Evolutionary conservation across 2,113 vertebrate species (phyloP).

Genomic region (Halcyon malimbica): DNA sequence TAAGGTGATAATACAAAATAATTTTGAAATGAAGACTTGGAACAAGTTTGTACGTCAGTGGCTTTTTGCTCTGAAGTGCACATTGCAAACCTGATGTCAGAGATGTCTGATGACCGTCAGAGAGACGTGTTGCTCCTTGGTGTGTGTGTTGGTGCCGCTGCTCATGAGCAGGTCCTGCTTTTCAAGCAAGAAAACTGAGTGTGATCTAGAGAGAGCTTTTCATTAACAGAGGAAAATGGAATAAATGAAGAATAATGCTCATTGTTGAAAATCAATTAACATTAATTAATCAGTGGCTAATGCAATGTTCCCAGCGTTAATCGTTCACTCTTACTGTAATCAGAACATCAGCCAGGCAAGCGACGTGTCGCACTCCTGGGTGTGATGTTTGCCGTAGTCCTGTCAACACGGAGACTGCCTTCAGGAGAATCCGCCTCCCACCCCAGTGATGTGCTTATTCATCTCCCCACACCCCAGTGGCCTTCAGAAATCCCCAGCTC

Average conservation of each 20-base stretch:
- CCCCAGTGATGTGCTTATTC: fast-evolving
- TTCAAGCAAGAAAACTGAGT: background rate
- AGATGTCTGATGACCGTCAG: background rate
- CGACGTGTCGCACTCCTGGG: fast-evolving
- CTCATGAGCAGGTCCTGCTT: background rate
- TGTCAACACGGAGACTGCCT: fast-evolving
- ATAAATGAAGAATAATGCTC: constrained; percentile 12
- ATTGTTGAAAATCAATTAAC: constrained; percentile 13
- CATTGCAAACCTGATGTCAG: background rate
- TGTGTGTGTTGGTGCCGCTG: background rate
- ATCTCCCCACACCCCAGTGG: fast-evolving
- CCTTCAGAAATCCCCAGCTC: background rate
- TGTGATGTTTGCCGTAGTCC: background rate
- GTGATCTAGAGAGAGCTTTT: background rate
- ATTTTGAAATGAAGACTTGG: background rate
- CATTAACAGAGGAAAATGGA: background rate
- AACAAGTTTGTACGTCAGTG: background rate
- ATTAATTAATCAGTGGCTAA: constrained; percentile 32
- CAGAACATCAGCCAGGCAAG: background rate
- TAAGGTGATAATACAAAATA: fast-evolving
- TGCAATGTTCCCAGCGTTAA: background rate
- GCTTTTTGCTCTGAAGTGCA: background rate
- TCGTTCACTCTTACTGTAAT: background rate
- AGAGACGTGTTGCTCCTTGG: background rate
- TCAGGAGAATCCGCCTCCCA: fast-evolving